Base-by-base conservation (phyloP, 2,797 vertebrate genomes). In the Pantherophis vulpinus region DNA sequence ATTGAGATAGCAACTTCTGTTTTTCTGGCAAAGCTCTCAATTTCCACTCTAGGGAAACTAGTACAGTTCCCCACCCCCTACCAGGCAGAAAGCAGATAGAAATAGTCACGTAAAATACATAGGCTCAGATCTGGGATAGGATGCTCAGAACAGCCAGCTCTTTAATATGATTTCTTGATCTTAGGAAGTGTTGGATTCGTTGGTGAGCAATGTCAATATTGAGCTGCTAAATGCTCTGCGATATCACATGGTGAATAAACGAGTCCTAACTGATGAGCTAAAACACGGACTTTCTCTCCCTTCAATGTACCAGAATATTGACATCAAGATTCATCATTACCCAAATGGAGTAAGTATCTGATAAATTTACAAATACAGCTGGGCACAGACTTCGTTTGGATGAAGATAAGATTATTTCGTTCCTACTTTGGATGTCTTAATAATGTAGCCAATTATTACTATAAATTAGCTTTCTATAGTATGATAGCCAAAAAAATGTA, bases 141-240 rank as follows among this genome's bases (percentile, higher is more conserved):
- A 51, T 0, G 5, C 47, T 93, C 58, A 20, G 61, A 42, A 61
- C 29, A 32, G 79, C 27, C 60, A 58, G 58, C 18, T 3, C 0
- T 66, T 91, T 90, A 56, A 60, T 25, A 0, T 0, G 2, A 4
- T 93, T 93, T 93, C 59, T 95, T 90, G 25, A 95, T 86, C 95
- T 93, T 96, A 99, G 99, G 99, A 99, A 98, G 98, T 99, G 92
- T 97, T 99, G 96, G 99, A 99, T 79, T 99, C 99, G 42, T 98
- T 99, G 96, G 99, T 99, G 95, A 99, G 99, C 96, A 99, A 99
- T 0, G 99, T 99, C 91, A 99, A 99, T 98, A 99, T 99, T 0
- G 99, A 99, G 97, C 98, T 99, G 95, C 98, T 99, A 91, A 99
- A 99, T 0, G 99, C 99, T 60, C 98, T 99, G 12, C 99, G 99